phyloP scores from a whole-genome alignment of 2,888 invertebrate genomes.

The Tryphoninae sp. region DNA sequence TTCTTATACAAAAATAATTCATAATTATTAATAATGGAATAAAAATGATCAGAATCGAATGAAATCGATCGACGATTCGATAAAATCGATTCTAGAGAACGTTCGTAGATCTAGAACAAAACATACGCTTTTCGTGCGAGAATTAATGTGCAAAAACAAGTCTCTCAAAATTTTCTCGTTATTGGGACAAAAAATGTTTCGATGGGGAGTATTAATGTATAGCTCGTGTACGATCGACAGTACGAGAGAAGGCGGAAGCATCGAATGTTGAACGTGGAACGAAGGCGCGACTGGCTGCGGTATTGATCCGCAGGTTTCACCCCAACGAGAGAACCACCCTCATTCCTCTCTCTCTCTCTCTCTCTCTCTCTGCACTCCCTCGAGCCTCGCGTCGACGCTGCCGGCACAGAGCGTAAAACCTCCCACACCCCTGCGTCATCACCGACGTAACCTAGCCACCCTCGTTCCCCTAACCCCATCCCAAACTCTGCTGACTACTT shows the following conservation, averaged over 20 bases:
- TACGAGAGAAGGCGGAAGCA: constrained; percentile 68
- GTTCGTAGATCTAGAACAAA: no score
- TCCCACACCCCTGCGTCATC: constrained; percentile 47
- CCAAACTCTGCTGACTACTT: constrained; percentile 16
- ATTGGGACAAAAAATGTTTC: constrained; percentile 10
- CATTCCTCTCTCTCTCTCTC: constrained; percentile 65
- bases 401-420: constrained; percentile 26
- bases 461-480: constrained; percentile 51
- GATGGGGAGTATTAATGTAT: constrained; percentile 35
- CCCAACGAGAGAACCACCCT: constrained; percentile 68
- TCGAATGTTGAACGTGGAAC: constrained; percentile 72
- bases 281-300: constrained; percentile 77
- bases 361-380: constrained; percentile 15
- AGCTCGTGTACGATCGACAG: constrained; percentile 47
- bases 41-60: no score
- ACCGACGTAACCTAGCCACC: constrained; percentile 58
- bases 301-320: constrained; percentile 80
- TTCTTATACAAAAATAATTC: no score
- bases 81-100: no score
- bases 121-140: not conserved
- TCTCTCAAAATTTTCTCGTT: constrained; percentile 8
- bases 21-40: no score
- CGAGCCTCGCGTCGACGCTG: constrained; percentile 32
- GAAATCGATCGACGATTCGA: no score
- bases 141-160: not conserved